Evolutionary conservation across 2,797 vertebrate species (phyloP).

Genomic region (Acrossocheilus wenchowensis): DNA sequence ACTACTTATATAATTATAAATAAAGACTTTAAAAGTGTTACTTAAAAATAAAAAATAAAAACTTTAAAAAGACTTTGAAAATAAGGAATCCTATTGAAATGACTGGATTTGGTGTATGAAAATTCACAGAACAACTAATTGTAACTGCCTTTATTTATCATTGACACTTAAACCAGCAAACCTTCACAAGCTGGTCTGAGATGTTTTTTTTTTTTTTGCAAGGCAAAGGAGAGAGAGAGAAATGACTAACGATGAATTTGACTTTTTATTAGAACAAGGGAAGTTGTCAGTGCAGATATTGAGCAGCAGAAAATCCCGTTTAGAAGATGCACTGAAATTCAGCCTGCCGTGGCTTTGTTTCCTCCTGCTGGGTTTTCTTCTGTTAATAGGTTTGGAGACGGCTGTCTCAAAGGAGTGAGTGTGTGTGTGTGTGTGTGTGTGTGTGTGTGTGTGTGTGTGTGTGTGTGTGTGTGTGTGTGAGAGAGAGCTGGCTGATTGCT

Average conservation of each 20-base stretch:
- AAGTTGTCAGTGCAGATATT: slow-evolving; percentile 38
- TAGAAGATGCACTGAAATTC: slow-evolving; percentile 34
- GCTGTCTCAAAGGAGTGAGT: slow-evolving; percentile 46
- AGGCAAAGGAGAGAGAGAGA: background rate
- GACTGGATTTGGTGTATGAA: background rate
- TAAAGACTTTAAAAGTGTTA: background rate
- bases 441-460: slow-evolving; percentile 30
- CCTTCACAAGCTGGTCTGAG: background rate
- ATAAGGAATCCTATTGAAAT: background rate
- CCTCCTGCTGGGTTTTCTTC: slow-evolving; percentile 51
- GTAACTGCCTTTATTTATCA: background rate
- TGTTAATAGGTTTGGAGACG: slow-evolving; percentile 45
- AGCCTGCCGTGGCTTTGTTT: slow-evolving; percentile 33
- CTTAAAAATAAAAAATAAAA: too few species aligned
- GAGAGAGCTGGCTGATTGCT: slow-evolving; percentile 34
- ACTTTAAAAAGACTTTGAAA: too few species aligned
- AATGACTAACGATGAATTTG: slow-evolving; percentile 27
- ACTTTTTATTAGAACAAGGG: slow-evolving; percentile 48
- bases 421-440: slow-evolving; percentile 35
- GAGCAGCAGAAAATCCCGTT: slow-evolving; percentile 49
- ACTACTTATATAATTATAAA: background rate
- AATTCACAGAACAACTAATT: background rate
- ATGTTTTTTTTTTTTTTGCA: background rate
- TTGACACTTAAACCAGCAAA: background rate
- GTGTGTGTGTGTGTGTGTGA: slow-evolving; percentile 26